phyloP scores from a whole-genome alignment of 2,888 invertebrate genomes.

The Dicyrtomina minuta region DNA sequence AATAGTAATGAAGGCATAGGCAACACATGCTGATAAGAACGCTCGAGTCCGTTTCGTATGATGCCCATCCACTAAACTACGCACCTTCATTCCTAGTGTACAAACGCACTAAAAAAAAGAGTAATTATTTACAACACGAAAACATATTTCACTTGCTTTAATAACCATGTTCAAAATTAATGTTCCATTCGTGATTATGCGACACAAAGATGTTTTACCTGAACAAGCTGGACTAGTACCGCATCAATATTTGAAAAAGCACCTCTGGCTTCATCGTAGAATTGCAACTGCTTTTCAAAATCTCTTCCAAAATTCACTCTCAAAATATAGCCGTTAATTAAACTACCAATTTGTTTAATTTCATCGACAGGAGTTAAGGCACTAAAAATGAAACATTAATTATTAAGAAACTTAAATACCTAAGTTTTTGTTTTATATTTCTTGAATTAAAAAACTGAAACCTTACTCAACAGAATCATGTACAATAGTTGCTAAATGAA shows the following conservation, averaged over 20 bases:
- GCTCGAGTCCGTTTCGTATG: constrained; percentile 79
- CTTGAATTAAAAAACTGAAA: neutral
- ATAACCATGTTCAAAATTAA: neutral
- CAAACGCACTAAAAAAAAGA: constrained; percentile 71
- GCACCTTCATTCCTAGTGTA: constrained; percentile 69
- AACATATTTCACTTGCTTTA: neutral
- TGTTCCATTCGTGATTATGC: neutral
- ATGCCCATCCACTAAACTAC: constrained; percentile 69
- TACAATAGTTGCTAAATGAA: constrained; percentile 83
- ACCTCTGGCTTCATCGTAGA: constrained; percentile 89
- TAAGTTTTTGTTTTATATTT: too few relatives aligned
- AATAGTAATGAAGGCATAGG: constrained; percentile 93
- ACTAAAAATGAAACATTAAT: constrained; percentile 59
- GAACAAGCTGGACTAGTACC: constrained; percentile 81
- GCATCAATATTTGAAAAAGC: constrained; percentile 87
- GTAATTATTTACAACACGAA: constrained; percentile 36
- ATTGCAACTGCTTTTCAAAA: constrained; percentile 86
- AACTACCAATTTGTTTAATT: constrained; percentile 76
- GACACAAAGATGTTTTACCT: constrained; percentile 61
- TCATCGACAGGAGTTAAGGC: constrained; percentile 92
- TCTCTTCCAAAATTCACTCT: constrained; percentile 80
- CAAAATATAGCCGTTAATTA: constrained; percentile 78
- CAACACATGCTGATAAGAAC: constrained; percentile 89
- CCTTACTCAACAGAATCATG: constrained; percentile 91
- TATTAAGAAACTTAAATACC: constrained; percentile 13